phyloP scores from a whole-genome alignment of 2,113 vertebrate species.

The Ondatra zibethicus region DNA sequence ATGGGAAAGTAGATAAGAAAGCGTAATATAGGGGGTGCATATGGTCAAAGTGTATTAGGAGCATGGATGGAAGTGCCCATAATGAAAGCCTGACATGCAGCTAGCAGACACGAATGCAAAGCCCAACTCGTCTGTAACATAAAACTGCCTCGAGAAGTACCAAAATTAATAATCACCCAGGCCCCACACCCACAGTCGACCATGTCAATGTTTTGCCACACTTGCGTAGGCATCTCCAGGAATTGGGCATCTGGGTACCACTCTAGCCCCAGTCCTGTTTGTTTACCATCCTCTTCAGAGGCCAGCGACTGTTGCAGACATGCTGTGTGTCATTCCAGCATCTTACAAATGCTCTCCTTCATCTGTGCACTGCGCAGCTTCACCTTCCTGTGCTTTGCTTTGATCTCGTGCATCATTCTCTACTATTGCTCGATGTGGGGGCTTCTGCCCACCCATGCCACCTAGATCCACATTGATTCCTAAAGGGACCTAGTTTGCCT shows the following conservation, averaged over 20 bases:
- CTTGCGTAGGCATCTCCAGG: not conserved
- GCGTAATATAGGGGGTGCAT: not conserved
- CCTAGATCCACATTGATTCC: not conserved
- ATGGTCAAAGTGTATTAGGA: not conserved
- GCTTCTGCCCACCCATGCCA: not conserved
- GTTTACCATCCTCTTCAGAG: not conserved
- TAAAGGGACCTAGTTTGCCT: not conserved
- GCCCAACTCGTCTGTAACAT: not conserved
- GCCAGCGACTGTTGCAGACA: not conserved
- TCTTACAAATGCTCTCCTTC: not conserved
- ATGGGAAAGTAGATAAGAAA: not conserved
- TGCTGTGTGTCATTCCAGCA: not conserved
- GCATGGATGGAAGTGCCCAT: not conserved
- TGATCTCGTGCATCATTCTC: not conserved
- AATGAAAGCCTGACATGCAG: not conserved
- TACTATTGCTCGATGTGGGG: not conserved
- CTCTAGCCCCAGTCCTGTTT: not conserved
- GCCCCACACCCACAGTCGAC: not conserved
- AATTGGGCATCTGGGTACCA: not conserved
- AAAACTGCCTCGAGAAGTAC: not conserved
- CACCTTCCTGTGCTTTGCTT: not conserved
- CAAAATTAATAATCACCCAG: not conserved
- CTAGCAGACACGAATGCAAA: not conserved
- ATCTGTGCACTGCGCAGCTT: fast-evolving
- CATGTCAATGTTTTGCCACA: not conserved